phyloP scores from a whole-genome alignment of 2,113 vertebrate species.

The Guaruba guarouba region DNA sequence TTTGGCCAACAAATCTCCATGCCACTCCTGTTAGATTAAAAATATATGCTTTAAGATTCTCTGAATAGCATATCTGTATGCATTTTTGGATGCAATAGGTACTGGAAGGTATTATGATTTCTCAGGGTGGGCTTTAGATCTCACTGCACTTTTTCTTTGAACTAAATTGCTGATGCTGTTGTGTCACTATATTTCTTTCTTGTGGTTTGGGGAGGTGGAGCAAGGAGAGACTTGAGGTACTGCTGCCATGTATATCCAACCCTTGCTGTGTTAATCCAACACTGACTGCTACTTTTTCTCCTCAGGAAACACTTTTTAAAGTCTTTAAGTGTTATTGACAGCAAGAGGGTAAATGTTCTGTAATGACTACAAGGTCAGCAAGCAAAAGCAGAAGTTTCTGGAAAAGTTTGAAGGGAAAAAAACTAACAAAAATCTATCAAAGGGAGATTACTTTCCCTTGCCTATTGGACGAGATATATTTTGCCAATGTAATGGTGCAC shows the following conservation, averaged over 20 bases:
- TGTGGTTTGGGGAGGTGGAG: neutral
- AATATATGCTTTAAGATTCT: neutral
- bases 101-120: neutral
- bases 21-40: neutral
- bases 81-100: neutral
- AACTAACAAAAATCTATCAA: neutral
- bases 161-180: slow-evolving; percentile 3
- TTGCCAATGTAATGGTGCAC: neutral
- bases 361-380: slow-evolving; percentile 10
- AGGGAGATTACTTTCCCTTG: neutral
- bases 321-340: slow-evolving; percentile 35
- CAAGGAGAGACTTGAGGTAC: neutral
- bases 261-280: slow-evolving; percentile 29
- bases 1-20: neutral
- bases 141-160: neutral
- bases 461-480: neutral
- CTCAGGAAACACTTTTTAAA: slow-evolving; percentile 25
- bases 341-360: slow-evolving; percentile 42
- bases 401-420: neutral
- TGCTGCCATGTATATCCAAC: neutral
- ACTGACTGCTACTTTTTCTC: slow-evolving; percentile 32
- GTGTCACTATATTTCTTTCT: neutral
- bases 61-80: neutral
- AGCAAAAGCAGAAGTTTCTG: neutral
- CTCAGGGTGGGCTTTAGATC: slow-evolving; percentile 1